These are phyloP conservation scores for Notiomystis cincta DNA, from an alignment of 2,113 vertebrate species.

Conservation along the genomic window DNA sequence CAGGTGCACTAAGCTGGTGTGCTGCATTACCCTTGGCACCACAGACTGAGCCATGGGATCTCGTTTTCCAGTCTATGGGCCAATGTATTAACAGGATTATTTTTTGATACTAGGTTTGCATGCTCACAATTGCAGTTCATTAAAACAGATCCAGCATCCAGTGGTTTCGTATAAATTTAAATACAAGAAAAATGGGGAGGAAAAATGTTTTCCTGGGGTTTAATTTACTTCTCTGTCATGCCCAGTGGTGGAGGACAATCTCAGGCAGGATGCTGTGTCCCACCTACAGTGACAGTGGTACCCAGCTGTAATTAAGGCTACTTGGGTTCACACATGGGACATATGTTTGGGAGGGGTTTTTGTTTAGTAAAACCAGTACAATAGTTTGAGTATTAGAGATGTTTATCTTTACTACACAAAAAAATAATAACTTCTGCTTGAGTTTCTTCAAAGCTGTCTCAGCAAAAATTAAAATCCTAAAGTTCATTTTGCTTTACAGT, in stretches of 20 bases:
- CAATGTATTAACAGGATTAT: neutral
- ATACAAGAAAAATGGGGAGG: neutral
- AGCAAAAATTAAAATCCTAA: neutral
- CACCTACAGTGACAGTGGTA: neutral
- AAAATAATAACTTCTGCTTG: neutral
- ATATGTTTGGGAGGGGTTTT: rapidly evolving
- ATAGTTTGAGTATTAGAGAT: neutral
- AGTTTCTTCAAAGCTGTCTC: neutral
- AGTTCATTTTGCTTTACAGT: neutral
- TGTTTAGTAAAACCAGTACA: neutral
- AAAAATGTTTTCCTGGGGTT: rapidly evolving
- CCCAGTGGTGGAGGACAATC: neutral
- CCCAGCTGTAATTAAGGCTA: neutral
- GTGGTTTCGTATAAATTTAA: neutral
- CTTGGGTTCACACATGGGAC: neutral
- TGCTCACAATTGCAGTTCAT: neutral
- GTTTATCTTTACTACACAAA: neutral
- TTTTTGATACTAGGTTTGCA: neutral
- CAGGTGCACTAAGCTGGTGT: neutral
- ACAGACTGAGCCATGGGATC: neutral
- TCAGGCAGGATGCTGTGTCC: neutral
- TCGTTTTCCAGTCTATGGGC: neutral
- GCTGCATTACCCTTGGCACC: neutral
- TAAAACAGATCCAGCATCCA: neutral
- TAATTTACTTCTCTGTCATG: too few species aligned